Base-by-base conservation (phyloP, 2,797 vertebrate species). In the Semaprochilodus insignis region DNA sequence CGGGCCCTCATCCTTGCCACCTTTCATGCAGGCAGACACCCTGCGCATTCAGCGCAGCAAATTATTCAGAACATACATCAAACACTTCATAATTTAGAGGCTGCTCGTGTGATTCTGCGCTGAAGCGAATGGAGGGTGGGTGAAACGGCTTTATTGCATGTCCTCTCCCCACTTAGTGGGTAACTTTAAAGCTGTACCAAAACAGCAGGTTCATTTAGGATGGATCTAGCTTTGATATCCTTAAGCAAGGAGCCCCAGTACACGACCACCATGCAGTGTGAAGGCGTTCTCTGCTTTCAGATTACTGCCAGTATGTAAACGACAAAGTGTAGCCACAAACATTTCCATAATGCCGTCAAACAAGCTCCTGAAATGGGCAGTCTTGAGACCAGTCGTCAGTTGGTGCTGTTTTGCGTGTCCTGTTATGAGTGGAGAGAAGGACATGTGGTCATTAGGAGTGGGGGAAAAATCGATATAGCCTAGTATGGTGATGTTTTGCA, bases 61-160 rank as follows among this genome's bases (percentile, higher is more conserved):
- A 85, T 83, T 66, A 81, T 86, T 86, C 77, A 84, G 59, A 86
- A 82, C 73, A 72, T 82, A 77, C 82, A 84, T 84, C 80, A 84
- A 85, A 85, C 55, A 63, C 73, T 88, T 34, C 48, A 85, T 85
- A 87, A 87, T 85, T 83, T 51, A 86, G 25, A 69, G 67, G 51
- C 70, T 83, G 76, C 67, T 82, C 78, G 70, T 87, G 70, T 75
- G 85, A 66, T 69, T 79, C 59, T 62, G 65, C 44, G 44, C 69
- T 75, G 70, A 80, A 81, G 78, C 67, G 80, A 69, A 57, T 44
- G 10, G 27, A 36, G 27, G 51, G 66, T 57, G 67, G 21, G 66
- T 16, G 44, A 76, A 69, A 70, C 27, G 63, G 74, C 23, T 36
- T 72, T 62, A 69, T 83, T 77, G 66, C 73, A 44, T 82, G 81